Evolutionary conservation across 2,888 invertebrate species (phyloP), one percentile per base, ranked within the genome.

Genomic region (Boloria euphrosyne): DNA sequence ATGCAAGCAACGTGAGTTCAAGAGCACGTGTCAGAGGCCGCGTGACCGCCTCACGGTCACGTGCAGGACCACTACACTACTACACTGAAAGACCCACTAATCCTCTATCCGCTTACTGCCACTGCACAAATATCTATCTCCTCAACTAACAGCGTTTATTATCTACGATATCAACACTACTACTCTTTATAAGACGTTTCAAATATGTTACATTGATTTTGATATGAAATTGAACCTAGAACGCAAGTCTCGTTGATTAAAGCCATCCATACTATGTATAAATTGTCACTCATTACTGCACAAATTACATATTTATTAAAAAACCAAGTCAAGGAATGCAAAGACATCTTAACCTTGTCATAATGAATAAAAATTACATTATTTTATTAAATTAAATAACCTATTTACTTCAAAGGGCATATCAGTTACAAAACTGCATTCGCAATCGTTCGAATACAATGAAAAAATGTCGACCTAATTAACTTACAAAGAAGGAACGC

Each of bases 1-100:
- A 84, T 89, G 89, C 83, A 89, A 90, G 78, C 73, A 90, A 90
- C 90, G 91, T 90, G 90, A 87, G 88, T 87, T 86, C 89, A 87
- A 85, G 87, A 77, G 78, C 89, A 90, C 91, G 90, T 90, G 90
- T 78, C 73, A 67, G 49, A 27, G 64, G 85, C 89, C 90, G 83
- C 90, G 90, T 90, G 91, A 90, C 81, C 80, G 76, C 66, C 69
- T 71, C 75, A 74, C 75, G 71, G 63, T 75, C 85, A 86, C 87
- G 87, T 85, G 86, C 76, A 80, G 80, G 82, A 80, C 80, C 77
- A 80, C 79, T 79, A 22, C 22, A 22, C n/a, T n/a, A n/a, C n/a
- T n/a, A n/a, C n/a, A 78, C 78, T 75, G 70, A 75, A 83, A 49
- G 83, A 84, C 85, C 84, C 78, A n/a, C 55, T 18, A 44, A 55